Conservation (phyloP, 1,140 invertebrate species). For the Aphis craccivora region DNA sequence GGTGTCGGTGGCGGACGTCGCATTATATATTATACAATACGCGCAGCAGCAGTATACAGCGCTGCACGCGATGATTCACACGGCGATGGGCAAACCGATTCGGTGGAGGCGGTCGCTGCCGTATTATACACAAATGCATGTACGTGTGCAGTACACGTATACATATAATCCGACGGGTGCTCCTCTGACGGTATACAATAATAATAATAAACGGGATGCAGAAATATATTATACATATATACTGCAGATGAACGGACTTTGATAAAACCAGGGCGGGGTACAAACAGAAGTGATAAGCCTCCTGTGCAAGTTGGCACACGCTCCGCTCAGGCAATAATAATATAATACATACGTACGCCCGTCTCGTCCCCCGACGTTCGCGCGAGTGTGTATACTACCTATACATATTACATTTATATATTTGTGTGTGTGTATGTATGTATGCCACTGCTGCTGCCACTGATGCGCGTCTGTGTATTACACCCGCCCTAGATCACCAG, state of each 20-base stretch:
- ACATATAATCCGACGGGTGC: background rate
- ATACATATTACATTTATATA: background rate
- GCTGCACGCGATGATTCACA: background rate
- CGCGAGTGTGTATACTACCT: background rate
- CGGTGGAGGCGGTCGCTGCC: background rate
- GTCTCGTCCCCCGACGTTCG: background rate
- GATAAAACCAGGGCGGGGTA: conserved; percentile 30
- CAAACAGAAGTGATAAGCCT: conserved; percentile 21
- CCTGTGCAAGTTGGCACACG: conserved; percentile 11
- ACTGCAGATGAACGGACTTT: conserved; percentile 10
- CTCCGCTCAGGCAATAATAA: conserved; percentile 8
- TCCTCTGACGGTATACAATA: background rate
- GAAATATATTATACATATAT: background rate
- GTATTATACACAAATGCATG: too few relatives aligned
- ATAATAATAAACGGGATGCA: background rate
- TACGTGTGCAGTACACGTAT: background rate
- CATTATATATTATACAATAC: background rate
- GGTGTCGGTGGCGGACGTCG: background rate
- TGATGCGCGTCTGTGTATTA: background rate
- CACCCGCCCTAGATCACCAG: background rate
- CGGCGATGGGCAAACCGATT: background rate
- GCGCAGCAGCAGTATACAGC: background rate
- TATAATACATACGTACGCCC: background rate
- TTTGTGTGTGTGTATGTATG: background rate
- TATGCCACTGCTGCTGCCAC: background rate